Evolutionary conservation across 2,888 invertebrate species (phyloP).

Genomic region (Thumatha senex): DNA sequence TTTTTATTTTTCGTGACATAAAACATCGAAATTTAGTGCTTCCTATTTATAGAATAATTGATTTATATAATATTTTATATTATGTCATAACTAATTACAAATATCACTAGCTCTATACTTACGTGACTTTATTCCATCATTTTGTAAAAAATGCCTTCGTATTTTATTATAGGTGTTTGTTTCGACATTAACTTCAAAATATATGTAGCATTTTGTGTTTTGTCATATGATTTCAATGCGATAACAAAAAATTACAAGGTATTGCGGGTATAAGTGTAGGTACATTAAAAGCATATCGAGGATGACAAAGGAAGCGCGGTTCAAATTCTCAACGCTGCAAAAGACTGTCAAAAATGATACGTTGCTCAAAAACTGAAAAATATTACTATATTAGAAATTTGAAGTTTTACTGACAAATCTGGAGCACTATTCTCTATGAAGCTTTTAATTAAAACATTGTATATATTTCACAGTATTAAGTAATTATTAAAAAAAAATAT

Average conservation of each 20-base stretch:
- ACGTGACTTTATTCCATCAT: conserved; percentile 16
- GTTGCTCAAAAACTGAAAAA: conserved; percentile 24
- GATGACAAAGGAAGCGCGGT: conserved; percentile 30
- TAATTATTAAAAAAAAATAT: too few species aligned
- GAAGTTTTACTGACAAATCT: conserved; percentile 14
- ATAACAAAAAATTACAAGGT: conserved; percentile 18
- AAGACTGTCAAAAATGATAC: conserved; percentile 14
- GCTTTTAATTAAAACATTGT: too few species aligned
- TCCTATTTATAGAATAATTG: conserved; percentile 68
- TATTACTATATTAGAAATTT: conserved; percentile 27
- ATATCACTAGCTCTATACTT: conserved; percentile 20
- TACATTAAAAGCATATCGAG: conserved; percentile 35
- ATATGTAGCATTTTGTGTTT: too few species aligned
- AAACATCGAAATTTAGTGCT: conserved; percentile 81
- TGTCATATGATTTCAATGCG: too few species aligned
- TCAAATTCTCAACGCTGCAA: conserved; percentile 24
- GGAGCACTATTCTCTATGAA: too few species aligned
- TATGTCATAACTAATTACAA: conserved; percentile 29
- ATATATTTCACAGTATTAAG: too few species aligned
- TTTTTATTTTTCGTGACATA: conserved; percentile 67
- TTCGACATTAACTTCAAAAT: not conserved
- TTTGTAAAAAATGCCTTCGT: too few species aligned
- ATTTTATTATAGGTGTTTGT: not conserved
- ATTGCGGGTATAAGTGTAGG: conserved; percentile 23
- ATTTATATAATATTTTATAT: conserved; percentile 41